A percentile compares a stretch with the other conserved stretches of the same genome.
Conservation (phyloP, 2,888 invertebrate genomes). For the Drosophila atroscutellata region DNA sequence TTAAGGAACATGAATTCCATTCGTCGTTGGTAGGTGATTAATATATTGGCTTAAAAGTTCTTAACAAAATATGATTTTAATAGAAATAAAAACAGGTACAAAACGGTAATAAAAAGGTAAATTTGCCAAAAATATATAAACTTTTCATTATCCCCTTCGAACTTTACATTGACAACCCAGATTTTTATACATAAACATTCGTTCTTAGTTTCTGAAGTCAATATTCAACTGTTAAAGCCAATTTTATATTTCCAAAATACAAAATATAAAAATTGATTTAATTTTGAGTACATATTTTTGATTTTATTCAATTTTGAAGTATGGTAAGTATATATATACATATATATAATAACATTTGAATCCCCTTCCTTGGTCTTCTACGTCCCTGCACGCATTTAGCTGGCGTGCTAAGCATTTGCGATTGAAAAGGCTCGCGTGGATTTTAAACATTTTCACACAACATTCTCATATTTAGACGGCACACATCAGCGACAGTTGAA, state of each 20-base stretch:
- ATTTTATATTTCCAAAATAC: no score
- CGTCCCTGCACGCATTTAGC: slow-evolving; percentile 42
- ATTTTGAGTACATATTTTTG: no score
- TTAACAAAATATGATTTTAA: background rate
- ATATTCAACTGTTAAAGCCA: no score
- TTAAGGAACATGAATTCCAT: background rate
- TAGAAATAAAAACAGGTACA: accelerated
- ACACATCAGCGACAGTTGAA: slow-evolving; percentile 69
- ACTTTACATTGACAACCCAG: background rate
- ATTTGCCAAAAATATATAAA: background rate
- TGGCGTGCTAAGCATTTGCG: slow-evolving; percentile 77
- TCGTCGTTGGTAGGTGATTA: background rate
- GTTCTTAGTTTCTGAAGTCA: no score
- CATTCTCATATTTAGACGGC: slow-evolving; percentile 81
- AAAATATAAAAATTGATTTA: no score
- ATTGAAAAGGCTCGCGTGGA: slow-evolving; percentile 75
- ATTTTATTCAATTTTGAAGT: background rate
- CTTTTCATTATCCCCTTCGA: accelerated
- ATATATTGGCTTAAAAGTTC: background rate
- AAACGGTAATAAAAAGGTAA: background rate
- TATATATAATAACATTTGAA: background rate
- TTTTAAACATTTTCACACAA: slow-evolving; percentile 80
- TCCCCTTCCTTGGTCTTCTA: background rate
- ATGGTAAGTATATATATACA: background rate
- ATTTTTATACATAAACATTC: no score